Percentiles rank a stretch among this genome's conserved stretches.
Conservation (phyloP, 2,113 vertebrate genomes). For the Mixornis gularis region DNA sequence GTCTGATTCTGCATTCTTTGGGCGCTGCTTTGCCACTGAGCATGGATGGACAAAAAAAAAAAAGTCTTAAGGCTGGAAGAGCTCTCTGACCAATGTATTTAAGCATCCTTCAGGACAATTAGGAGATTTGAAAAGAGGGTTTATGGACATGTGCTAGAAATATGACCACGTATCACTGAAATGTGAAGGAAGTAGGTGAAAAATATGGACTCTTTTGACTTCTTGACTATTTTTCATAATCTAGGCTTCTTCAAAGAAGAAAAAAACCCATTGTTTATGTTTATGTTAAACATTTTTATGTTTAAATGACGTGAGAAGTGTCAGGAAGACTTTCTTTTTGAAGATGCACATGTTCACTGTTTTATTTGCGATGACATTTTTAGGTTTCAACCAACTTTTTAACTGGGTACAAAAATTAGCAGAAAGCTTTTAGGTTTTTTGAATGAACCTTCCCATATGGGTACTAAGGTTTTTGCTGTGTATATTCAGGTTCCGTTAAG, state of each 20-base stretch:
- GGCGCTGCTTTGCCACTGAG: not conserved
- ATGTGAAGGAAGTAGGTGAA: not conserved
- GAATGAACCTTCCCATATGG: not conserved
- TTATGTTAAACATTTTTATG: not conserved
- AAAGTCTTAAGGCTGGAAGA: not conserved
- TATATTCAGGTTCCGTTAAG: not conserved
- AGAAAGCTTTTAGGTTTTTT: not conserved
- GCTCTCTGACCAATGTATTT: not conserved
- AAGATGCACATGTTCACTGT: not conserved
- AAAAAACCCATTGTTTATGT: not conserved
- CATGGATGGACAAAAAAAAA: not conserved
- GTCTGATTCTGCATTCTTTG: not conserved
- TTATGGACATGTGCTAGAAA: not conserved
- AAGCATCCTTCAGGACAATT: not conserved
- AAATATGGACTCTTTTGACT: not conserved
- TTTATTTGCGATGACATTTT: not conserved
- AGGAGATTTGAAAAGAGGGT: not conserved
- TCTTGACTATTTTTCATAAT: not conserved
- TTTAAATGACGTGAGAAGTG: not conserved
- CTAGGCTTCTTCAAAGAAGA: not conserved
- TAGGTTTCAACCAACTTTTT: not conserved
- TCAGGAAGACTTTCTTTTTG: not conserved
- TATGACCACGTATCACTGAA: not conserved
- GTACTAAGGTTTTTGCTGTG: not conserved
- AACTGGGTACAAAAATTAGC: not conserved